Evolutionary conservation across 2,888 invertebrate species (phyloP).

Genomic region (Chloroclystis v-ata): DNA sequence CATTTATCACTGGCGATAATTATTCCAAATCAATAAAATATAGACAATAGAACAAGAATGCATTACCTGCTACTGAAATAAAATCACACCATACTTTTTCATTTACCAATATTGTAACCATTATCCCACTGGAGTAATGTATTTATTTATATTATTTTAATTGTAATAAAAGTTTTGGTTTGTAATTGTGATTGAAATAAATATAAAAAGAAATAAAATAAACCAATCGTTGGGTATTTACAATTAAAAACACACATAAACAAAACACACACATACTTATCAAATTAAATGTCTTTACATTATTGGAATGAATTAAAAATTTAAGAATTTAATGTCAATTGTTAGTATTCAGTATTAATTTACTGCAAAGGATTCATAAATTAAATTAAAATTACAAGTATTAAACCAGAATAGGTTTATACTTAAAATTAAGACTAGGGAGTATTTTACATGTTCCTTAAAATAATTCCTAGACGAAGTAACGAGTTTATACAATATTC

Average conservation of each 20-base stretch:
- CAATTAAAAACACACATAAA: neutral
- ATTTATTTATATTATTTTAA: too few relatives aligned
- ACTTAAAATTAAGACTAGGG: constrained; percentile 29
- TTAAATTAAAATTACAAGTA: constrained; percentile 16
- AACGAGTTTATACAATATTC: neutral
- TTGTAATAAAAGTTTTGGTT: too few relatives aligned
- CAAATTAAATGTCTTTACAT: constrained; percentile 10
- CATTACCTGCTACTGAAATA: constrained; percentile 10
- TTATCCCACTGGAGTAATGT: too few relatives aligned
- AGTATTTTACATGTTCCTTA: constrained; percentile 21
- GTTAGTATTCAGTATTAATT: constrained; percentile 8
- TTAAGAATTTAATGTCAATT: constrained; percentile 2
- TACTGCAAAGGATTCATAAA: neutral
- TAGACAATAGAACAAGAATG: neutral
- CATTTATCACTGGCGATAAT: too few relatives aligned
- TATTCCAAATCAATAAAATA: too few relatives aligned
- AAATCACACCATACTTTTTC: too few relatives aligned
- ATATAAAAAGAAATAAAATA: too few relatives aligned
- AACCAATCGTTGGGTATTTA: too few relatives aligned
- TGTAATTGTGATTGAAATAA: constrained; percentile 12
- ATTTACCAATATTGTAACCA: too few relatives aligned
- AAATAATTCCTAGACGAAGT: constrained; percentile 5
- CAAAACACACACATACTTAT: constrained; percentile 9
- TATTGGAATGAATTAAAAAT: constrained; percentile 16
- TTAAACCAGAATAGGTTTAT: constrained; percentile 18